Percentiles rank a stretch among this genome's conserved stretches.
Conservation (phyloP, 2,797 vertebrate genomes). For the Mionectes olivaceus region DNA sequence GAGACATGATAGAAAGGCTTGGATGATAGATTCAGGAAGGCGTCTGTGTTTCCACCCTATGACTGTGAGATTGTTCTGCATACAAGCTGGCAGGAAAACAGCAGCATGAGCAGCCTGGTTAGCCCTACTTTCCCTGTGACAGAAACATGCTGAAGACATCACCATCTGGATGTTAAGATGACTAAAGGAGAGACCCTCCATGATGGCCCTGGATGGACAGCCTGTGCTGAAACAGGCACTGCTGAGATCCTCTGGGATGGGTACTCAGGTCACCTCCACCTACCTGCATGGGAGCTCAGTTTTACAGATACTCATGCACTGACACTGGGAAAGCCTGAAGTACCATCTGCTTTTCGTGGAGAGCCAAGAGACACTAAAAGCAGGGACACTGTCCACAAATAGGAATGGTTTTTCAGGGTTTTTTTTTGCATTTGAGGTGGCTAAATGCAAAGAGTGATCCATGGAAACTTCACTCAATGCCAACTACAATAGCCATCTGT, state of each 20-base stretch:
- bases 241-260: not conserved
- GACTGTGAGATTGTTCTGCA: rapidly evolving
- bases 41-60: rapidly evolving
- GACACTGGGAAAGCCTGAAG: not conserved
- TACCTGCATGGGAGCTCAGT: not conserved
- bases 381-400: not conserved
- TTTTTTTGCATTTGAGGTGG: not conserved
- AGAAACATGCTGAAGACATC: not conserved
- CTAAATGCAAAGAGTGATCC: not conserved
- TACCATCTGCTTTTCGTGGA: not conserved
- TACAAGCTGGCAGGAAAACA: not conserved
- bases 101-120: not conserved
- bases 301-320: not conserved
- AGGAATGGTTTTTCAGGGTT: rapidly evolving
- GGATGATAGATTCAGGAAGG: not conserved
- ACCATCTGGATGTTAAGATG: rapidly evolving
- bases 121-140: not conserved
- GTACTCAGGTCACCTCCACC: not conserved
- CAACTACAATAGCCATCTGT: not conserved
- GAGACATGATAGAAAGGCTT: not conserved
- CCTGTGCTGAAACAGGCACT: not conserved
- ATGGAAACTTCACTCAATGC: not conserved
- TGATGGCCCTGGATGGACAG: not conserved
- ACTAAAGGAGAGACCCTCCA: not conserved
- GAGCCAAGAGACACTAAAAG: not conserved